These are phyloP conservation scores for Indicator maculatus DNA, from an alignment of 2,113 vertebrate species.

Conservation along the genomic window DNA sequence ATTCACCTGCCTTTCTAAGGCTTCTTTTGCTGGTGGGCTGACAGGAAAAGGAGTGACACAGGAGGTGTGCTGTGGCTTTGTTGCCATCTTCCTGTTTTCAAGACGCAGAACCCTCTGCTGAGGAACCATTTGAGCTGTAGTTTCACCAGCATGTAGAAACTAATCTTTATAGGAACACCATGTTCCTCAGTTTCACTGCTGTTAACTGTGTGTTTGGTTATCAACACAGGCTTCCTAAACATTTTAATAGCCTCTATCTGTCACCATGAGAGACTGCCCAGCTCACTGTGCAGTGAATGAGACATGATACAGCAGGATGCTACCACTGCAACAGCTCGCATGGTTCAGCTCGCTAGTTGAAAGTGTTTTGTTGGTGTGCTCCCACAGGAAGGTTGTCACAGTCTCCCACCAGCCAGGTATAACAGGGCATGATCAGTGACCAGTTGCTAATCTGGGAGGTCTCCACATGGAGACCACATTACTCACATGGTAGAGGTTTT, in stretches of 20 bases:
- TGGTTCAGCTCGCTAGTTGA: too few species aligned
- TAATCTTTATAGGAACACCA: background rate
- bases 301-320: rapidly evolving
- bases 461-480: too few species aligned
- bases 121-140: background rate
- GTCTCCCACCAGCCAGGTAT: background rate
- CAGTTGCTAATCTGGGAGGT: background rate
- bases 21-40: background rate
- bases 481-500: too few species aligned
- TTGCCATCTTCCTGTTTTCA: background rate
- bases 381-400: background rate
- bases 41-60: background rate
- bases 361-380: background rate
- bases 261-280: background rate
- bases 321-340: background rate
- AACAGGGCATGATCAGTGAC: background rate
- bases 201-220: background rate
- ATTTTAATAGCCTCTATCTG: background rate
- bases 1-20: background rate
- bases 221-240: background rate
- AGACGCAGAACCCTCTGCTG: background rate
- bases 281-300: rapidly evolving
- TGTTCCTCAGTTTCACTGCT: background rate
- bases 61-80: background rate
- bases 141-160: background rate